Conservation (phyloP, 2,797 vertebrate genomes). For the Myoxocephalus aenaeus region DNA sequence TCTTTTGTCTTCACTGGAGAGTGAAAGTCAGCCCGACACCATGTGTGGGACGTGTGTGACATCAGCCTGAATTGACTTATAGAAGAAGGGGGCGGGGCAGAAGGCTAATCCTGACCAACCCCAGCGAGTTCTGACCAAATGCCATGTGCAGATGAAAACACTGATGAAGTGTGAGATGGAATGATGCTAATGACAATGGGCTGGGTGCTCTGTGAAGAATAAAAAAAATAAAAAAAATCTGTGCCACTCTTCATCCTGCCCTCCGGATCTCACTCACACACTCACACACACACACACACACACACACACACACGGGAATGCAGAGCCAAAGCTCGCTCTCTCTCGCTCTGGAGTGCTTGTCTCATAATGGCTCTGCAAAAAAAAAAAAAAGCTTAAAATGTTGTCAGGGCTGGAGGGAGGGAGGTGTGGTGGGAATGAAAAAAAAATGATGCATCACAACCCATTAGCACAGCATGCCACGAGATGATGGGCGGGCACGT, state of each 20-base stretch:
- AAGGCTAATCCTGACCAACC: slow-evolving; percentile 12
- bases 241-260: slow-evolving; percentile 38
- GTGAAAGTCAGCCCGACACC: neutral
- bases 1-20: neutral
- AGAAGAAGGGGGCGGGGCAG: neutral
- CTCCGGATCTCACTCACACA: slow-evolving; percentile 33
- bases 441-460: slow-evolving; percentile 63
- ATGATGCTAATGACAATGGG: slow-evolving; percentile 37
- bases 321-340: slow-evolving; percentile 35
- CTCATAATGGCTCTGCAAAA: slow-evolving; percentile 61
- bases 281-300: slow-evolving; percentile 29
- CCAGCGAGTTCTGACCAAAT: slow-evolving; percentile 27
- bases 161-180: slow-evolving; percentile 44
- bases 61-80: neutral
- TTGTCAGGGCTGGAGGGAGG: slow-evolving; percentile 14
- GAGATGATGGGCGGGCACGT: slow-evolving; percentile 50
- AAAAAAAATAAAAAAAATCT: neutral
- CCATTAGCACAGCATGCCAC: slow-evolving; percentile 74
- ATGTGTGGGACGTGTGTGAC: neutral
- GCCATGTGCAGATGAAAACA: slow-evolving; percentile 45
- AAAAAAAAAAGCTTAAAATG: slow-evolving; percentile 41
- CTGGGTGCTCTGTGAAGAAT: slow-evolving; percentile 31
- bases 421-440: neutral
- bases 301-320: slow-evolving; percentile 39
- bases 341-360: slow-evolving; percentile 40